phyloP scores from a whole-genome alignment of 2,888 invertebrate genomes.

The Miltochrista miniata region DNA sequence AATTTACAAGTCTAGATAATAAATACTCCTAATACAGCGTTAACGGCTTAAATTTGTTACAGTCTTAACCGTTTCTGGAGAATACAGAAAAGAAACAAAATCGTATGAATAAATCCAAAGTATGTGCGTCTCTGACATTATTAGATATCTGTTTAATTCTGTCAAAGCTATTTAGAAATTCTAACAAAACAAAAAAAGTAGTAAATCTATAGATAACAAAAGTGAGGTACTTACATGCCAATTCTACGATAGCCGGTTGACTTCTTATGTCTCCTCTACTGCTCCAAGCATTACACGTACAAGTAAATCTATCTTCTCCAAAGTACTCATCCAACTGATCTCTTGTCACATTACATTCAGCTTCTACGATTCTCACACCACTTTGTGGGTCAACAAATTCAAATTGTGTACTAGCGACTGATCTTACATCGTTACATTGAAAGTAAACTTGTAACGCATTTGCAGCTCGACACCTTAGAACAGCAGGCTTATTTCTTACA shows the following conservation, averaged over 20 bases:
- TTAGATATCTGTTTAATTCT: no score
- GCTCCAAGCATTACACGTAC: constrained; percentile 97
- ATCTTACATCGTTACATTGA: constrained; percentile 93
- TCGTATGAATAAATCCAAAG: no score
- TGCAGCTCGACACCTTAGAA: constrained; percentile 94
- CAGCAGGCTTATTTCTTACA: constrained; percentile 95
- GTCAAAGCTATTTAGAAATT: no score
- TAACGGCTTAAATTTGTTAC: no score
- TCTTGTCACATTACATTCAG: constrained; percentile 93
- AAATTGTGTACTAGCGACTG: constrained; percentile 87
- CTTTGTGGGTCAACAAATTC: constrained; percentile 96
- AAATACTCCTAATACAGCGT: no score
- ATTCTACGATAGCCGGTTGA: constrained; percentile 93
- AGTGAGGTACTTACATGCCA: constrained; percentile 93
- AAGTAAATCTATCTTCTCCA: constrained; percentile 94
- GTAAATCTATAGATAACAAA: no score
- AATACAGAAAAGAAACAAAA: no score
- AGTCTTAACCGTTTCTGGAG: no score
- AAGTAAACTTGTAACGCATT: constrained; percentile 95
- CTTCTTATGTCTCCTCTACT: constrained; percentile 94
- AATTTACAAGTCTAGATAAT: no score
- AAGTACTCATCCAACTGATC: constrained; percentile 97
- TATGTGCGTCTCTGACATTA: no score
- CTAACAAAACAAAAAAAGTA: no score
- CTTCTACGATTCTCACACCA: constrained; percentile 93